Conservation (phyloP, 2,888 invertebrate species). For the Pterobdella sp. region DNA sequence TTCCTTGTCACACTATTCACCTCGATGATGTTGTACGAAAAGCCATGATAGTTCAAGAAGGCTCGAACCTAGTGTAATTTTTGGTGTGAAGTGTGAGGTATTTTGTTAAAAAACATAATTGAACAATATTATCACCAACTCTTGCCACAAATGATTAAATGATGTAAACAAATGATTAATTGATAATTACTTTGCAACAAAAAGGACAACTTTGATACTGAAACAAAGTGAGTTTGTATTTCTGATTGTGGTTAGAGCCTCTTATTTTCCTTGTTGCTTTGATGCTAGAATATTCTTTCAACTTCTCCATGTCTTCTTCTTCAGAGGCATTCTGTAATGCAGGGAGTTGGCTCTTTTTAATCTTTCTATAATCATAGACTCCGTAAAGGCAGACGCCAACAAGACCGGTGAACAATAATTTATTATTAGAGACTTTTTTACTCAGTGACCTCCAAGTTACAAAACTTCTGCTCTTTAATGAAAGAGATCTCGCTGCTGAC, state of each 20-base stretch:
- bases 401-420: not conserved
- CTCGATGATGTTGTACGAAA: conserved; percentile 90
- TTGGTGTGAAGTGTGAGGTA: no score
- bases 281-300: not conserved
- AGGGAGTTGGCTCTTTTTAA: not conserved
- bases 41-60: conserved; percentile 74
- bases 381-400: not conserved
- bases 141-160: no score
- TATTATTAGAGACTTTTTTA: not conserved
- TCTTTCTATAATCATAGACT: not conserved
- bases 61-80: conserved; percentile 43
- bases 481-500: not conserved
- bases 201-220: conserved; percentile 97
- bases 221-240: conserved; percentile 69
- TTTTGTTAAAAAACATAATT: no score
- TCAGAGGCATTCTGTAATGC: not conserved
- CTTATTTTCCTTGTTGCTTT: conserved; percentile 27
- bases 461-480: not conserved
- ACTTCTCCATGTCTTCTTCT: not conserved
- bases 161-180: no score
- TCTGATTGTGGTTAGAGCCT: conserved; percentile 39
- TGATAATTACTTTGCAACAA: conserved; percentile 67
- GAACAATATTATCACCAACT: no score
- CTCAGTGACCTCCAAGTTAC: not conserved
- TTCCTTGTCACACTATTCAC: conserved; percentile 88